Evolutionary conservation across 2,113 vertebrate genomes (phyloP), one percentile per base, ranked within the genome.

Genomic region (Polyodon spathula): DNA sequence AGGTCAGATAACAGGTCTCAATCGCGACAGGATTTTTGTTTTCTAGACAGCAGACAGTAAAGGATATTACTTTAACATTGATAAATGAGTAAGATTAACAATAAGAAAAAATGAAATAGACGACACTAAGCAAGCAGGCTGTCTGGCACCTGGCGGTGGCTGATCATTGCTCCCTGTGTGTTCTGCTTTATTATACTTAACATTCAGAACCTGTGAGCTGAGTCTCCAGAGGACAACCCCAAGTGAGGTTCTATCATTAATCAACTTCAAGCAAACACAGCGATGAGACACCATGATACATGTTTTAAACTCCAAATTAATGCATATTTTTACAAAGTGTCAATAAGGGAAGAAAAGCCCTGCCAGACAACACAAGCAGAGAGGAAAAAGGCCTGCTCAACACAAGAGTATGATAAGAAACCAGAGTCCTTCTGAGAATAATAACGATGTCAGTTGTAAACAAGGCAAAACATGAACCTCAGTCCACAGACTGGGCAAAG

Each of bases 401-500:
- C 91, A 89, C 89, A 90, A 91, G 90, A 88, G 80, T 76, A 82
- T 68, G 93, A 97, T 97, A 97, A 97, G 93, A 87, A 91, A 88
- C 83, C 92, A 84, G 76, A 86, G 88, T 86, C 88, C 91, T 90
- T 87, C 88, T 77, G 85, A 91, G 93, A 92, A 97, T 91, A 97
- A 97, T 93, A 95, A 93, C 83, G 61, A 94, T 96, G 95, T 97
- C 95, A 95, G 90, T 90, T 90, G 92, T 96, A 95, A 97, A 97
- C 94, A 97, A 94, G 93, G 89, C 86, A 81, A 90, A 92, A 92
- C 93, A 92, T 78, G 83, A 89, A 91, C 85, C 84, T 74, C 67
- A 72, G 84, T 87, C 86, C 84, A 77, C 71, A 74, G 79, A 82
- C 88, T 86, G 76, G 90, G 90, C 86, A 88, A 73, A 77, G 86